phyloP scores from a whole-genome alignment of 2,113 vertebrate genomes.

The Uria lomvia region DNA sequence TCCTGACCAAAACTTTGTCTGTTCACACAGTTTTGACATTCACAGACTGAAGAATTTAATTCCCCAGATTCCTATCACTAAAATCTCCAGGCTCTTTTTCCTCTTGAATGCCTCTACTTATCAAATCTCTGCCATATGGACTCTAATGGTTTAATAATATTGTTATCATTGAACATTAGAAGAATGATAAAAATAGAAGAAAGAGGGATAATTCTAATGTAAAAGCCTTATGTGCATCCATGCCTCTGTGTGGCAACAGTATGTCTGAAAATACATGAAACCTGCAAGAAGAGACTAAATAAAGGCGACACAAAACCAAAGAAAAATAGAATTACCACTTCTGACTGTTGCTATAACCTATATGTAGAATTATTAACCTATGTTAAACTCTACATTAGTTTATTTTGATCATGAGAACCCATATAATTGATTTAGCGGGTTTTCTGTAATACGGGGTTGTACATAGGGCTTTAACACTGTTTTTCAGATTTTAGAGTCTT shows the following conservation, averaged over 20 bases:
- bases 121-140: background rate
- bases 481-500: background rate
- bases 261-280: background rate
- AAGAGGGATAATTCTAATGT: background rate
- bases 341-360: background rate
- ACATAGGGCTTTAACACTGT: rapidly evolving
- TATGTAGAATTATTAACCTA: background rate
- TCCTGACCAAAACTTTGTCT: background rate
- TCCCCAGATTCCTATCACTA: background rate
- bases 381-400: background rate
- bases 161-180: background rate
- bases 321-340: background rate
- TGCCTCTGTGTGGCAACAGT: background rate
- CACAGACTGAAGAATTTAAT: background rate
- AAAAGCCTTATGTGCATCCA: background rate
- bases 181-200: background rate
- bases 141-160: background rate
- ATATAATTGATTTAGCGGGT: background rate
- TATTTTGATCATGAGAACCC: background rate
- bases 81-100: background rate
- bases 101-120: background rate
- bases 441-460: background rate
- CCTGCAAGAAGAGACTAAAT: background rate
- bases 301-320: background rate
- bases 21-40: background rate